A percentile compares a stretch with the other conserved stretches of the same genome.
Evolutionary conservation across 2,888 invertebrate species (phyloP).

Genomic region (Hirtodrosophila histrioides): DNA sequence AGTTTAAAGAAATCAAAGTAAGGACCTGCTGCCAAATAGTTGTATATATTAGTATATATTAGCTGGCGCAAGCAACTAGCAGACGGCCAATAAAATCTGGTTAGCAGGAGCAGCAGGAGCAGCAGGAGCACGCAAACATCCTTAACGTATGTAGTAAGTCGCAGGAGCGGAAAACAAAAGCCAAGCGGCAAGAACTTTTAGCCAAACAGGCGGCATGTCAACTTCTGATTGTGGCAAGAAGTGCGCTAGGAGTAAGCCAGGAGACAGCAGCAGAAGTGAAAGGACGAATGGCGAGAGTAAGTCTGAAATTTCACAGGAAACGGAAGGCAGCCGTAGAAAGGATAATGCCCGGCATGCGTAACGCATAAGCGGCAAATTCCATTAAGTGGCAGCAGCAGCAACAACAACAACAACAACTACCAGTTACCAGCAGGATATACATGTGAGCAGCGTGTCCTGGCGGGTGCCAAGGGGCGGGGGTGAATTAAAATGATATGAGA

Average conservation of each 20-base stretch:
- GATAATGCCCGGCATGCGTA: conserved; percentile 80
- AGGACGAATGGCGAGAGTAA: neutral
- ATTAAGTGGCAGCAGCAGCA: conserved; percentile 69
- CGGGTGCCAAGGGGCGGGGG: conserved; percentile 1
- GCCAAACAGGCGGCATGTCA: conserved; percentile 50
- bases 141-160: conserved; percentile 16
- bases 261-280: conserved; percentile 5
- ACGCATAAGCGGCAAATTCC: conserved; percentile 80
- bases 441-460: neutral
- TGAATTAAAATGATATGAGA: conserved; percentile 70
- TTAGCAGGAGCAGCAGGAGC: too few species aligned
- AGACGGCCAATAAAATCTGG: conserved; percentile 46
- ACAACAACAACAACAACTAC: conserved; percentile 30
- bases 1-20: conserved; percentile 3
- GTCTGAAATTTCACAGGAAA: conserved; percentile 58
- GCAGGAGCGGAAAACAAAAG: conserved; percentile 38
- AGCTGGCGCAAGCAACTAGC: too few species aligned
- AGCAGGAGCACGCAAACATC: conserved; percentile 15
- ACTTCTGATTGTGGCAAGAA: conserved; percentile 24
- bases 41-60: too few species aligned
- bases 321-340: conserved; percentile 61
- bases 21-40: neutral
- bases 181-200: conserved; percentile 45
- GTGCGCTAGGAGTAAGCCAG: conserved; percentile 9
- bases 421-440: conserved; percentile 41